phyloP scores from a whole-genome alignment of 2,888 invertebrate species.

The Phaedon cochleariae region DNA sequence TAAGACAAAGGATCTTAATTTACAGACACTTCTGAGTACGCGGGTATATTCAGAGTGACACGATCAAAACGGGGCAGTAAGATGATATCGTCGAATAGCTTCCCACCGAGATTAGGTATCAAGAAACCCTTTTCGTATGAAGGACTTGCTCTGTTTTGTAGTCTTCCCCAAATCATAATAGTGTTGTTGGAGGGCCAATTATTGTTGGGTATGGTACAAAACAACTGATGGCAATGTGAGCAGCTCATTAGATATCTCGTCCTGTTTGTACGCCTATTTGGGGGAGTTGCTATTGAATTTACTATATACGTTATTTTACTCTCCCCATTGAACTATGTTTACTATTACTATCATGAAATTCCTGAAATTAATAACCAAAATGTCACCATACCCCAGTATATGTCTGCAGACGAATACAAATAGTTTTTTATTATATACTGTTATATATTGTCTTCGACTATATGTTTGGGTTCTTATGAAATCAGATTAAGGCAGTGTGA shows the following conservation, averaged over 20 bases:
- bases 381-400: too few species aligned
- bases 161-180: slow-evolving; percentile 3
- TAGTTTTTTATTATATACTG: too few species aligned
- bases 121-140: slow-evolving; percentile 17
- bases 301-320: too few species aligned
- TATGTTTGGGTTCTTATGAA: too few species aligned
- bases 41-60: slow-evolving; percentile 15
- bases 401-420: too few species aligned
- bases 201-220: neutral
- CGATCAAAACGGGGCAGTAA: slow-evolving; percentile 5
- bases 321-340: too few species aligned
- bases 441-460: too few species aligned
- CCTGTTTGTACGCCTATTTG: neutral
- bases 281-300: too few species aligned
- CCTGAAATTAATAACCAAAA: too few species aligned
- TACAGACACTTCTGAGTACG: slow-evolving; percentile 5
- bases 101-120: slow-evolving; percentile 21
- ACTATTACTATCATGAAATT: too few species aligned
- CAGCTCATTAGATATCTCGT: neutral
- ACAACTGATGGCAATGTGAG: neutral
- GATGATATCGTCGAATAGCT: slow-evolving; percentile 12
- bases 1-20: slow-evolving; percentile 17
- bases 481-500: too few species aligned
- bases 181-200: slow-evolving; percentile 6
- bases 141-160: slow-evolving; percentile 4